Evolutionary conservation across 2,113 vertebrate species (phyloP), one percentile per base, ranked within the genome.

Genomic region (Rhinopomastus cyanomelas): DNA sequence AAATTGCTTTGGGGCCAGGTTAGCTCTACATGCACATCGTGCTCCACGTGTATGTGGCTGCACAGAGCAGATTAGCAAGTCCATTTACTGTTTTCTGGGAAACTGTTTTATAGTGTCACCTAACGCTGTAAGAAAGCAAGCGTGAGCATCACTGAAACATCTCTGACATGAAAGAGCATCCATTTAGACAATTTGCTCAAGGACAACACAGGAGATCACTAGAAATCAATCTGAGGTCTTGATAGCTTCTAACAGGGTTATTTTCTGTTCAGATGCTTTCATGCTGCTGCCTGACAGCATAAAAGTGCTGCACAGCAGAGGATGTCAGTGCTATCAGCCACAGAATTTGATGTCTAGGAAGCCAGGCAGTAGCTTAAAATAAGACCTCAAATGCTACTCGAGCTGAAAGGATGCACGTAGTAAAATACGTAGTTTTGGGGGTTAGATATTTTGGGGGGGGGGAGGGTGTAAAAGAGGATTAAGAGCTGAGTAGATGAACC

Each of bases 151-250:
- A 71, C 62, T 68, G 89, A 25, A 64, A 85, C 51, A 68, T 46
- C 42, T 53, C 65, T 87, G 75, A 34, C 46, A 79, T 26, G 2
- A 52, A 81, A 73, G 0, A 83, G 56, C 52, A 77, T 55, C 69
- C 52, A 44, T 52, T 86, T n/a, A n/a, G n/a, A n/a, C n/a, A n/a
- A n/a, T n/a, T n/a, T n/a, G n/a, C n/a, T n/a, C n/a, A n/a, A n/a
- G n/a, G n/a, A n/a, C n/a, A n/a, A n/a, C n/a, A n/a, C n/a, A n/a
- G n/a, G n/a, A n/a, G n/a, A 90, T 51, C 59, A 85, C 78, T 49
- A 81, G 29, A 46, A 79, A 73, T 85, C 88, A 93, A 55, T 68
- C 66, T 84, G 77, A 95, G 81, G 88, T 86, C 89, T 89, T 80
- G 74, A 81, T 42, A 75, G 68, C 16, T 81, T 44, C 4, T 30